Conservation (phyloP, 2,797 vertebrate genomes). For the Xenentodon cancila region DNA sequence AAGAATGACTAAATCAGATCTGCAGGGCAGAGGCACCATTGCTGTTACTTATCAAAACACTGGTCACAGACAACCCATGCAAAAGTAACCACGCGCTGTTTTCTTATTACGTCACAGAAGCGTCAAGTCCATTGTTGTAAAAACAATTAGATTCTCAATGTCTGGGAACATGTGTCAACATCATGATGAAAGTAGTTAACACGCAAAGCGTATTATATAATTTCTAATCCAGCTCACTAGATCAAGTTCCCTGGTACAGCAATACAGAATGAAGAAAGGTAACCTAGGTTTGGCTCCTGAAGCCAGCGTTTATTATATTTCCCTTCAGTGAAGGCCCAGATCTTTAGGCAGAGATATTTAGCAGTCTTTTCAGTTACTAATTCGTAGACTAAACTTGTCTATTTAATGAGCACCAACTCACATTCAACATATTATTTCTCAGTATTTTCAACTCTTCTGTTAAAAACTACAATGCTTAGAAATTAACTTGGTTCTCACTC, state of each 20-base stretch:
- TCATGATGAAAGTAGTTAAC: slow-evolving; percentile 41
- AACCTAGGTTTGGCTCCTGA: slow-evolving; percentile 1
- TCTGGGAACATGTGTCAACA: slow-evolving; percentile 14
- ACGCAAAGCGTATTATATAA: slow-evolving; percentile 53
- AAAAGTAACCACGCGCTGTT: background rate
- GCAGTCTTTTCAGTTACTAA: background rate
- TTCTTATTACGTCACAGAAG: background rate
- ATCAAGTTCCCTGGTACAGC: slow-evolving; percentile 46
- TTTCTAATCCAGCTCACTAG: slow-evolving; percentile 63
- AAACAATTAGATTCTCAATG: slow-evolving; percentile 12
- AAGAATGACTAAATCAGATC: slow-evolving; percentile 38
- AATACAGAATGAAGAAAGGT: slow-evolving; percentile 27
- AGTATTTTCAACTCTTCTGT: slow-evolving; percentile 12
- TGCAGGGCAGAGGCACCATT: slow-evolving; percentile 29
- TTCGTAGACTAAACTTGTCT: background rate
- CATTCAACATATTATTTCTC: slow-evolving; percentile 4
- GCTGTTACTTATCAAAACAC: slow-evolving; percentile 13
- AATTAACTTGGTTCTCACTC: no score
- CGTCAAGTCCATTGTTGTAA: slow-evolving; percentile 11
- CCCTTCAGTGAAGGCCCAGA: background rate
- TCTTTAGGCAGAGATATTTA: background rate
- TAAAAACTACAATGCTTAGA: no score
- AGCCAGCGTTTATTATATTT: background rate
- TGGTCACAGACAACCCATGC: slow-evolving; percentile 1
- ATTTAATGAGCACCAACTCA: slow-evolving; percentile 7